Evolutionary conservation across 2,888 invertebrate genomes (phyloP).

Genomic region (Athalia rosae): DNA sequence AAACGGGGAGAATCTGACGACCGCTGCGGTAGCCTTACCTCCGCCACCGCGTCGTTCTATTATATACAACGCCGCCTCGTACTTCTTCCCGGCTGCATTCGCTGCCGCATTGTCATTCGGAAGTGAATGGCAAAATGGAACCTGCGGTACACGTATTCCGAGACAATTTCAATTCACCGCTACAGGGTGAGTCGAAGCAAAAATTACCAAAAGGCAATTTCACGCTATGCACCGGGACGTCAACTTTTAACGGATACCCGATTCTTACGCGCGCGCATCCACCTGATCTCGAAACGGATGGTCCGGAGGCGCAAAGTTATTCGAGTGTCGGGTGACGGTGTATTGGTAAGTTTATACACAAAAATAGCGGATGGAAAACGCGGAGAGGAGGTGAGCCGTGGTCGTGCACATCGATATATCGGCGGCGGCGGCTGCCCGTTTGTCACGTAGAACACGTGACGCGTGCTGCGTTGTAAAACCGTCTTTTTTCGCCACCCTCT

Average conservation of each 20-base stretch:
- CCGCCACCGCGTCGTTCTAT: too few relatives aligned
- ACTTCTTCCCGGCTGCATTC: too few relatives aligned
- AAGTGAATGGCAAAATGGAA: slow-evolving; percentile 8
- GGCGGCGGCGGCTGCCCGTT: slow-evolving; percentile 6
- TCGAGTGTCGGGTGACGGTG: too few relatives aligned
- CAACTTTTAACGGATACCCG: neutral
- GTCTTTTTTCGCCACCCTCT: slow-evolving; percentile 24
- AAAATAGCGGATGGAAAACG: neutral
- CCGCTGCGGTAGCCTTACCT: too few relatives aligned
- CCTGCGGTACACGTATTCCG: neutral
- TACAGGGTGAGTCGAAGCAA: slow-evolving; percentile 4
- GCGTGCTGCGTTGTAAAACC: slow-evolving; percentile 34
- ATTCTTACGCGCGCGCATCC: too few relatives aligned
- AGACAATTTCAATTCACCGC: slow-evolving; percentile 27
- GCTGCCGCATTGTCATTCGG: too few relatives aligned
- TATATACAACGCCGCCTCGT: too few relatives aligned
- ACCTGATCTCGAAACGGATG: neutral
- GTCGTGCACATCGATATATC: neutral
- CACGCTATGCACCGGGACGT: slow-evolving; percentile 8
- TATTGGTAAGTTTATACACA: neutral
- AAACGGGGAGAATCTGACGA: neutral
- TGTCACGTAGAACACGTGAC: slow-evolving; percentile 29
- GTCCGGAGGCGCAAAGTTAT: too few relatives aligned
- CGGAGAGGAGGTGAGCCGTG: neutral
- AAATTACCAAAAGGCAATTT: neutral